A percentile compares a stretch with the other conserved stretches of the same genome.
These are phyloP conservation scores for Amorpha juglandis DNA, from an alignment of 2,888 invertebrate genomes.

Conservation along the genomic window DNA sequence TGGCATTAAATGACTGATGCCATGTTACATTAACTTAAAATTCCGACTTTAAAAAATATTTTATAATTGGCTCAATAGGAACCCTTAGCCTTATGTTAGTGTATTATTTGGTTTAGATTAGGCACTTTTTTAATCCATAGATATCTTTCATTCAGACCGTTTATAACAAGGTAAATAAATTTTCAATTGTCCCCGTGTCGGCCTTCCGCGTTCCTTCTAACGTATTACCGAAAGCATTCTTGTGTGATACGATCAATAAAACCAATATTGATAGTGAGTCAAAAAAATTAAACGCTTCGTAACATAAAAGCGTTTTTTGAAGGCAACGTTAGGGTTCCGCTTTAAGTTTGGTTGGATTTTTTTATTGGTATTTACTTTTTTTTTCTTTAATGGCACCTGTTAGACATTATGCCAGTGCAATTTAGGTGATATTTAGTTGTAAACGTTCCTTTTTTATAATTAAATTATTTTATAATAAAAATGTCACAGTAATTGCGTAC, in stretches of 20 bases:
- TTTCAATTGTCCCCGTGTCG: constrained; percentile 16
- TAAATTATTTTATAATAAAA: too few species aligned
- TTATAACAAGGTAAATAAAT: constrained; percentile 19
- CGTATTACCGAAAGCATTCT: constrained; percentile 27
- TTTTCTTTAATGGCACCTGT: too few species aligned
- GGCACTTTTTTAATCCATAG: neutral
- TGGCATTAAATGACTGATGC: too few species aligned
- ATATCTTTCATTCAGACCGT: neutral
- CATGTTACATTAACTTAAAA: too few species aligned
- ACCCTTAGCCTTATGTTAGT: too few species aligned
- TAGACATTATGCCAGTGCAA: too few species aligned
- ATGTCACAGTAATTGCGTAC: too few species aligned
- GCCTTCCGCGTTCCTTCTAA: constrained; percentile 26
- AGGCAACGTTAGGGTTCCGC: constrained; percentile 38
- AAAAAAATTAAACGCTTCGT: constrained; percentile 45
- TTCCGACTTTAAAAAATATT: too few species aligned
- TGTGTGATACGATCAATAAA: constrained; percentile 30
- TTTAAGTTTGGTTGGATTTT: neutral
- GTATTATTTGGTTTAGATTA: neutral
- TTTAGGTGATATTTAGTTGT: too few species aligned
- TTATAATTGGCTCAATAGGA: too few species aligned
- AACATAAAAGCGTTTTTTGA: constrained; percentile 42
- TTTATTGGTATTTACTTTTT: too few species aligned
- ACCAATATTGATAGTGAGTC: constrained; percentile 28
- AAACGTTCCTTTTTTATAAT: too few species aligned